Evolutionary conservation across 2,888 invertebrate genomes (phyloP), one percentile per base, ranked within the genome.

Genomic region (Venusia cambrica): DNA sequence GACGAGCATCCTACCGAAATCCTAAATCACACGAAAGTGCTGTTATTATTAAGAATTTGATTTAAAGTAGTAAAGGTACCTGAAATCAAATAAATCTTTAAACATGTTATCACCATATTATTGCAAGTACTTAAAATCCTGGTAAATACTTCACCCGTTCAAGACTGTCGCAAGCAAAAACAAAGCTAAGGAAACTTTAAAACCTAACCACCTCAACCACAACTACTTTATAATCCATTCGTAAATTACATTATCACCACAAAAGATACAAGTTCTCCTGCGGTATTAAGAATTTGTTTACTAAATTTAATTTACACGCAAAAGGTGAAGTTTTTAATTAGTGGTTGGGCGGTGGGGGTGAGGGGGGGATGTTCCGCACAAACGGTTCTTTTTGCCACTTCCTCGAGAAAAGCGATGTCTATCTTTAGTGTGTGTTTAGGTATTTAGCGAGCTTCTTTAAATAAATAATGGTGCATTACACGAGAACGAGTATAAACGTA

Each of bases 251-350:
- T 28, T 35, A 31, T 24, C 18, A 40, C 35, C 35, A 31, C 40
- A 35, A 36, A 34, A 36, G 27, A 40, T 29, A 29, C 36, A 13
- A 24, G 36, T 36, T 40, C 24, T 31, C 22, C 24, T 24, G 31
- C 7, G 24, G 29, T 38, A 35, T 35, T 32, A 45, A 38, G 26
- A 45, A 41, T 45, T 38, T 38, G 41, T 28, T 20, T 41, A 34
- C 18, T 34, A 39, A 47, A 35, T 38, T 35, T 36, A 45, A 48
- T 42, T 42, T 39, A 45, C 30, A 41, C 34, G 43, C 58, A 55
- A 60, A 57, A 70, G 65, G 62, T 57, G 50, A 69, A 71, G 68
- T 72, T 73, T 70, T 73, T 77, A 80, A 78, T 80, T 77, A 75
- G 70, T 67, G 50, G 54, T 55, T 48, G 51, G 45, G 22, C 36